Evolutionary conservation across 2,113 vertebrate genomes (phyloP), one percentile per base, ranked within the genome.

Genomic region (Ciconia stormi): DNA sequence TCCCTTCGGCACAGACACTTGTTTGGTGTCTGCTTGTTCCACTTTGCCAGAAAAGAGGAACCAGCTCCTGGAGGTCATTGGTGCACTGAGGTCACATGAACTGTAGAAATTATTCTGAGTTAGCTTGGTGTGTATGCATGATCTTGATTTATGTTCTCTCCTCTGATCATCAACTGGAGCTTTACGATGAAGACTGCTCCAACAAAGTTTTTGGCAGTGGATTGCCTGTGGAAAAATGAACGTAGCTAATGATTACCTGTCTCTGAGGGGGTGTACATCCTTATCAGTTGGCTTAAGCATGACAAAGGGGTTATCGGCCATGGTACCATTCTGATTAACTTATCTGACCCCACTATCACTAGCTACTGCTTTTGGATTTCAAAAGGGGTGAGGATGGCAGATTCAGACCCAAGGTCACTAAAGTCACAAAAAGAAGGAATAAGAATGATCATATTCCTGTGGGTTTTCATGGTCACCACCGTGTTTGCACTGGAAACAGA

Each of bases 241-340:
- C 32, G n/a, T 90, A 42, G 74, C 49, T 93, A 93, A 93, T 96
- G 84, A 93, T 96, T 96, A 91, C 42, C 47, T 90, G 50, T 76
- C 46, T 79, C 70, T 95, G 53, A 69, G 42, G 22, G 55, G 12
- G 3, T 83, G 17, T 65, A 25, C 18, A 7, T 53, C 42, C 66
- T 95, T 94, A 80, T 85, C 87, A 77, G 58, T 84, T 2, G 1
- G 16, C 16, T 88, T 66, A 69, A 90, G 46, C 53, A 16, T 42
- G 81, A 11, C 21, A n/a, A 36, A 70, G 32, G 18, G 70, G 78
- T 91, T 95, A 80, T 80, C 38, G 85, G 67, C 87, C 78, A 13
- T 11, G 29, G 34, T 91, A 27, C 63, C 22, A 1, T 80, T 87
- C 63, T 91, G 55, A 82, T 91, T 73, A 77, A 70, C 36, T 86